Percentiles rank a stretch among this genome's conserved stretches.
Conservation (phyloP, 2,797 vertebrate genomes). For the Sebastes hubbsi region DNA sequence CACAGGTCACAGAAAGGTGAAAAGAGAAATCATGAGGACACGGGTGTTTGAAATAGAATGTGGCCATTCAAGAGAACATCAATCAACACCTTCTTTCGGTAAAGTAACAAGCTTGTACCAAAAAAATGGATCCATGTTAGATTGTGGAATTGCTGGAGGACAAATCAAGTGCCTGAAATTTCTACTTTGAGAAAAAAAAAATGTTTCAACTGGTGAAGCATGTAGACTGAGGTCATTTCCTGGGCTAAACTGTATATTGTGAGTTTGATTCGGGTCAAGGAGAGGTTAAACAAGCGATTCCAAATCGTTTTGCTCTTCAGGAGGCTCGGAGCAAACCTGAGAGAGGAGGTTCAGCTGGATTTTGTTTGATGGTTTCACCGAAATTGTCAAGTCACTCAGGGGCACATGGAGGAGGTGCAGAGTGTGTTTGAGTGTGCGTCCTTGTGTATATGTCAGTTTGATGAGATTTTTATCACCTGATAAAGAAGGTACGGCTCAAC, state of each 20-base stretch:
- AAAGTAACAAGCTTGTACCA: conserved; percentile 10
- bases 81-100: background rate
- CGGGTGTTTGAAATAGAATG: conserved; percentile 22
- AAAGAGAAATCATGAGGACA: conserved; percentile 3
- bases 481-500: conserved; percentile 27
- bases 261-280: conserved; percentile 26
- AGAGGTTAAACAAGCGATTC: conserved; percentile 55
- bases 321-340: conserved; percentile 10
- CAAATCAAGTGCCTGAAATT: conserved; percentile 16
- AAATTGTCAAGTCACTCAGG: conserved; percentile 46
- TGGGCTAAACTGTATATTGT: background rate
- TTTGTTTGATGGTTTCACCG: conserved; percentile 38
- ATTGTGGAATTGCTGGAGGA: conserved; percentile 2
- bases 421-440: conserved; percentile 29
- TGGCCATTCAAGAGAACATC: background rate
- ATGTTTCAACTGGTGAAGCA: background rate
- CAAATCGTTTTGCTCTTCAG: conserved; percentile 6
- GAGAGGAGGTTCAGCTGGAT: conserved; percentile 24
- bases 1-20: conserved; percentile 42
- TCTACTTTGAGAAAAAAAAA: background rate
- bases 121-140: background rate
- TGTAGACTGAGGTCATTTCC: conserved; percentile 14
- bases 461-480: conserved; percentile 56
- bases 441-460: conserved; percentile 49
- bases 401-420: conserved; percentile 5